Percentiles rank a stretch among this genome's conserved stretches.
These are phyloP conservation scores for Microtus montanus DNA, from an alignment of 2,113 vertebrate genomes.

Conservation along the genomic window DNA sequence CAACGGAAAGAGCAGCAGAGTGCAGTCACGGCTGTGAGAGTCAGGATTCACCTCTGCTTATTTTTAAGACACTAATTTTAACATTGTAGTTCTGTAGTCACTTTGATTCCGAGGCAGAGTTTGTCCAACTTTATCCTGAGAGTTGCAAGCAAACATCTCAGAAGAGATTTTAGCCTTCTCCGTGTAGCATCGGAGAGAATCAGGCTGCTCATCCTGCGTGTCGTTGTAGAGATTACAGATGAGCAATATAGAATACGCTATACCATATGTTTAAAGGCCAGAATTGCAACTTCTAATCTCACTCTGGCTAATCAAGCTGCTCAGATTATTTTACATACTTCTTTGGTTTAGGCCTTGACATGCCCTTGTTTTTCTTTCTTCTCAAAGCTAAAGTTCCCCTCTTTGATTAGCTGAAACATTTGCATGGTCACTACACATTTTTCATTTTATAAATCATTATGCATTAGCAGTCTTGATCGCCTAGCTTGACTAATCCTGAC, in stretches of 20 bases:
- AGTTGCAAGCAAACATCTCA: constrained; percentile 82
- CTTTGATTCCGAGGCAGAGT: constrained; percentile 76
- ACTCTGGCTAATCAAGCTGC: constrained; percentile 96
- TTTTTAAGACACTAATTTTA: constrained; percentile 69
- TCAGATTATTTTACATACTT: constrained; percentile 99
- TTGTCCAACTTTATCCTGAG: constrained; percentile 74
- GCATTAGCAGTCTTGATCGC: constrained; percentile 99
- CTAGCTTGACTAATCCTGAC: constrained; percentile 99
- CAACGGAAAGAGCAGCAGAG: constrained; percentile 3
- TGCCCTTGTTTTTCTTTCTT: constrained; percentile 99
- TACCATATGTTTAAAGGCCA: constrained; percentile 91
- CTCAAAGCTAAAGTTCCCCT: constrained; percentile 96
- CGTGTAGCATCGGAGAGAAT: constrained; percentile 80
- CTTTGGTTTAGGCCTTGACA: constrained; percentile 98
- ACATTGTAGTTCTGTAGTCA: constrained; percentile 73
- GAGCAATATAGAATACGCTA: constrained; percentile 85
- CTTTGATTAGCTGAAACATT: constrained; percentile 99
- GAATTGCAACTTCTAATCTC: constrained; percentile 93
- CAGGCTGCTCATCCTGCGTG: constrained; percentile 71
- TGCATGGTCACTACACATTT: constrained; percentile 99
- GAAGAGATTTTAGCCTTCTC: constrained; percentile 80
- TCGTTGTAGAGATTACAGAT: constrained; percentile 79
- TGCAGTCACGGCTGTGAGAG: constrained; percentile 30
- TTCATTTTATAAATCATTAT: constrained; percentile 99
- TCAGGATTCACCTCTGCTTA: constrained; percentile 54